A percentile compares a stretch with the other conserved stretches of the same genome.
These are phyloP conservation scores for Coleophora flavipennella DNA, from an alignment of 2,888 invertebrate species.

Conservation along the genomic window DNA sequence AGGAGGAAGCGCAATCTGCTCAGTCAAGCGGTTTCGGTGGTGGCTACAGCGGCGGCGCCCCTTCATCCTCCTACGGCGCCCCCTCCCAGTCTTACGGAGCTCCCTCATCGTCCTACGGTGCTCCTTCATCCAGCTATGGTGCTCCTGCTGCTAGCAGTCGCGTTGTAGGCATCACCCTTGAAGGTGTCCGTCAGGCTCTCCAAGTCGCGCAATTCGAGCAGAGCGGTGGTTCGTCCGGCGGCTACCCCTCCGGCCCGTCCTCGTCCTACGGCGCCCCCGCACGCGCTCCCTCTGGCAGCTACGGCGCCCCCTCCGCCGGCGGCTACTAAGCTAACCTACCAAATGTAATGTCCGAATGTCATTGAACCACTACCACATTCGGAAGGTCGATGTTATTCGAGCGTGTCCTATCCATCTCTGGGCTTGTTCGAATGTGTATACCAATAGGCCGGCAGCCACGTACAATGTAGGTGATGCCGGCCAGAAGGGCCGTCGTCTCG, in stretches of 20 bases:
- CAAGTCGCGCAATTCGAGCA: slow-evolving; percentile 90
- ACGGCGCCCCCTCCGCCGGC: slow-evolving; percentile 74
- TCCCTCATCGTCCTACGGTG: slow-evolving; percentile 77
- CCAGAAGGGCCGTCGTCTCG: slow-evolving; percentile 28
- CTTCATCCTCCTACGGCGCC: slow-evolving; percentile 78
- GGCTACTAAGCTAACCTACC: slow-evolving; percentile 34
- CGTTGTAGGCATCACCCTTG: slow-evolving; percentile 88
- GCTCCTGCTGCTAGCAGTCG: slow-evolving; percentile 29
- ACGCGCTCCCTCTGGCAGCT: slow-evolving; percentile 76
- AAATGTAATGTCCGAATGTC: slow-evolving; percentile 23
- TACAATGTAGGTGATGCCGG: slow-evolving; percentile 67
- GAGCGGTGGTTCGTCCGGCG: slow-evolving; percentile 51
- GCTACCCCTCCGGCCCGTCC: slow-evolving; percentile 69
- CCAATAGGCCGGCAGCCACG: slow-evolving; percentile 47
- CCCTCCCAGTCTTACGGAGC: slow-evolving; percentile 75
- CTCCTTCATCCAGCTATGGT: slow-evolving; percentile 70
- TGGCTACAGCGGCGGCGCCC: slow-evolving; percentile 76
- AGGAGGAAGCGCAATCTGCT: slow-evolving; percentile 80
- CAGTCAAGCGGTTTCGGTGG: slow-evolving; percentile 55
- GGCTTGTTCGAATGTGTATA: slow-evolving; percentile 47
- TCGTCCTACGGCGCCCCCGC: slow-evolving; percentile 73
- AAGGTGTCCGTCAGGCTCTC: slow-evolving; percentile 88
- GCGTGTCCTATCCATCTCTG: slow-evolving; percentile 32
- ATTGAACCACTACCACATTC: slow-evolving; percentile 21
- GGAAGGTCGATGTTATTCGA: slow-evolving; percentile 48